Base-by-base conservation (phyloP, 2,113 vertebrate genomes). In the Scytalopus superciliaris region DNA sequence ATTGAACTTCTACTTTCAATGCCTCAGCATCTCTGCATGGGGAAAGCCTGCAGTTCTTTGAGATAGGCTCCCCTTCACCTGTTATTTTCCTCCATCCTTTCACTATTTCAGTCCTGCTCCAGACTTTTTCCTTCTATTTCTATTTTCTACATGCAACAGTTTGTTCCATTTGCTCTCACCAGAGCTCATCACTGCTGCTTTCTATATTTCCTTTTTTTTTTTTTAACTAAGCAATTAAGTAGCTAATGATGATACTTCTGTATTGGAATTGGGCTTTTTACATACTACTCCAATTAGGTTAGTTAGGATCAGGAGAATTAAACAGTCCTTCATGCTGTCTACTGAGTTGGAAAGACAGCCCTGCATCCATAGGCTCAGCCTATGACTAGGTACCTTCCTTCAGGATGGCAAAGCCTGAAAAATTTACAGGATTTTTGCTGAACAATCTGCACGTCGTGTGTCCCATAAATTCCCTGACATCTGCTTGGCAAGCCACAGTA, bases 401-500 rank as follows among this genome's bases (percentile, higher is more conserved):
- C 56, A 63, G 66, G 66, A 30, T 49, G 57, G 45, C 42, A 69
- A 49, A 77, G 63, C 63, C 84, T 91, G 37, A 68, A 87, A 91
- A 94, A 35, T 55, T 35, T 39, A 2, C 1, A 35, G 80, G 80
- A 19, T 94, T 93, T 93, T 90, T 96, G 93, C 90, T 96, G 93
- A 93, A 93, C 82, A 94, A 93, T 96, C 87, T 96, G 89, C 78
- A 47, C 55, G 55, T 96, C 27, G 16, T 74, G 81, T 86, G 78
- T 93, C 93, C 85, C 33, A 39, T 94, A 94, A 96, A 95, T 94
- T 85, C 85, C 79, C 82, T 77, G 92, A 86, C 93, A 96, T 93
- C 95, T 95, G 93, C 78, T 91, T 95, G 87, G 87, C 91, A 90
- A 92, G 60, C 74, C 10, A 1, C 3, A 24, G 18, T 69, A 44